Base-by-base conservation (phyloP, 2,113 vertebrate species). In the Menura novaehollandiae region DNA sequence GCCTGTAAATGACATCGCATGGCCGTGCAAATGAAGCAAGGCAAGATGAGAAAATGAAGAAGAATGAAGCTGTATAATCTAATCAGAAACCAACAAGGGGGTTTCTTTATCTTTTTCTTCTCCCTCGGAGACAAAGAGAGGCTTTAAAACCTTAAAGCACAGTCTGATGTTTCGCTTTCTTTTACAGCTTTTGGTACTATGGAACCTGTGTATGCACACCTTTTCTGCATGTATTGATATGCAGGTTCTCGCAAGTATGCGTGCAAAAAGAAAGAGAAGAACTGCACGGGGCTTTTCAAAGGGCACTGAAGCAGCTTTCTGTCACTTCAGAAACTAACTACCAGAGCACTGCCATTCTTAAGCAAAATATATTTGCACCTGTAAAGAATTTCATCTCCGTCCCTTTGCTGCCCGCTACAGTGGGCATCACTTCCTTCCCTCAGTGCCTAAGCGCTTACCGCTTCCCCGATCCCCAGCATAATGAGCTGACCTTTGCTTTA, bases 1-100 rank as follows among this genome's bases (percentile, higher is more conserved):
- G 93, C 97, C 97, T 95, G 95, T 93, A 97, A 98, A 97, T 97
- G 97, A 97, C 97, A 98, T 96, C 59, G 90, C 95, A 96, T 96
- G 93, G 98, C 96, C 71, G 95, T 97, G 97, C 94, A 98, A 98
- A 98, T 97, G 98, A 98, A 98, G 98, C 97, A 90, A 96, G 85
- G 96, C 97, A 79, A 94, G 95, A 97, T 26, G 94, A 96, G 97
- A 97, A 97, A 98, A 98, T 97, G 97, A 98, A 98, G 97, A 98
- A 97, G 92, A 97, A 98, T 98, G 97, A 94, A 97, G 97, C 96
- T 86, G 73, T 88, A 95, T 71, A 95, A 96, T 92, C 92, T 88
- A 93, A 97, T 96, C 94, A 97, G 95, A 93, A 93, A 80, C 77
- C 76, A 68, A 56, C 78, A 44, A 67, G 69, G 56, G 49, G 21